These are phyloP conservation scores for Xiphophorus maculatus DNA, from an alignment of 2,113 vertebrate genomes.

Conservation along the genomic window DNA sequence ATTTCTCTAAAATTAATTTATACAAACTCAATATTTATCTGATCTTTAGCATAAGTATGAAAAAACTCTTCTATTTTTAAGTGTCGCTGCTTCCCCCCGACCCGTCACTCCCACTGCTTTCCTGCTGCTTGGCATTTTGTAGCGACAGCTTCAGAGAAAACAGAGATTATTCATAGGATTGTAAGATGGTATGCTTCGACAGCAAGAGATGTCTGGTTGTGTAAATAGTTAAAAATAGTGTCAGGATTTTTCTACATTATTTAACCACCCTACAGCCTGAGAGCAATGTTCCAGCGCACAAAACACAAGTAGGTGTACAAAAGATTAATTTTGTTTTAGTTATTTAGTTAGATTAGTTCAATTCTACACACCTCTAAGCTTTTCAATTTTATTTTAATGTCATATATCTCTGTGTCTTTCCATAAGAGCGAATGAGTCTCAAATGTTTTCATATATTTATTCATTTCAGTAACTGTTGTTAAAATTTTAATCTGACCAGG, in stretches of 20 bases:
- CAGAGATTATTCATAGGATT: constrained; percentile 20
- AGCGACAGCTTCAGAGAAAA: constrained; percentile 20
- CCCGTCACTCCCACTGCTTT: constrained; percentile 15
- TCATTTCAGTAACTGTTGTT: neutral
- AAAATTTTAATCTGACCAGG: constrained; percentile 77
- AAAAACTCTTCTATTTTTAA: constrained; percentile 19
- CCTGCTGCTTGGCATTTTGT: constrained; percentile 28
- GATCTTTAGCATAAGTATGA: constrained; percentile 21
- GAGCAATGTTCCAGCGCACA: neutral
- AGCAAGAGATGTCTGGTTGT: constrained; percentile 9
- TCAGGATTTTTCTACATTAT: neutral
- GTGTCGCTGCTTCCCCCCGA: constrained; percentile 34
- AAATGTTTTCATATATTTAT: neutral
- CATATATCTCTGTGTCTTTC: neutral
- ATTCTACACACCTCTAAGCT: neutral
- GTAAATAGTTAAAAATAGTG: constrained; percentile 23
- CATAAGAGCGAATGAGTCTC: neutral
- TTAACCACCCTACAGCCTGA: constrained; percentile 12
- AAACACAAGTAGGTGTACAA: neutral
- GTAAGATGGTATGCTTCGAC: constrained; percentile 13
- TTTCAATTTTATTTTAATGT: too few species aligned
- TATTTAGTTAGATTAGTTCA: neutral
- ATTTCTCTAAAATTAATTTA: constrained; percentile 26
- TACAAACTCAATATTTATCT: constrained; percentile 42
- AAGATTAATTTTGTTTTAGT: neutral